Base-by-base conservation (phyloP, 2,797 vertebrate species). In the Tympanoctomys barrerae region DNA sequence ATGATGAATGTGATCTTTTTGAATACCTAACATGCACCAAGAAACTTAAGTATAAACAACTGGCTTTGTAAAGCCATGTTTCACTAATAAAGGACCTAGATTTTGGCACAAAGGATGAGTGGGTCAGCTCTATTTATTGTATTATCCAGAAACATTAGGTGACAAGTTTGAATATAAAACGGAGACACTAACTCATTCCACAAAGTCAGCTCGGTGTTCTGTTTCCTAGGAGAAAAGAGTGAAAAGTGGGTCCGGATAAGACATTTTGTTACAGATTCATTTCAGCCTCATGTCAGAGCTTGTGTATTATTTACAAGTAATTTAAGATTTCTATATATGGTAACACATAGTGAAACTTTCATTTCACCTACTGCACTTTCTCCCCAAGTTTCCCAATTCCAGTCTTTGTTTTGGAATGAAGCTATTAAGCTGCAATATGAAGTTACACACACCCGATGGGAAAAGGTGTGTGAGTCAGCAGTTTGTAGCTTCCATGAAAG, bases 371-470 rank as follows among this genome's bases (percentile, higher is more conserved):
- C 70, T 94, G 42, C 80, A 89, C 90, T 85, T 87, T 91, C 46
- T 77, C 59, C 80, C 91, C 91, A 73, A 46, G 39, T 92, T 96
- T 97, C 96, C 89, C 87, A 96, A 88, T 96, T 86, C 80, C 54
- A 79, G 90, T 77, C 92, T 97, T 97, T 95, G 90, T 96, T 97
- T 97, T 92, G 92, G 68, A 96, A 96, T 71, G 92, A 97, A 96
- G 86, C 96, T 96, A 94, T 96, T 96, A 95, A 96, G 52, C 87
- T 96, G 73, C 57, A 33, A 83, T 94, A 97, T 95, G 90, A 98
- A 95, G 96, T 86, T 97, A 97, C 97, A 95, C 79, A 94, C 80
- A 95, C 54, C 57, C 1, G 19, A 96, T 94, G 94, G 68, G 73
- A 66, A 93, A 96, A 96, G 80, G 80, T 92, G 24, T 88, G 57